phyloP scores from a whole-genome alignment of 1,140 invertebrate species.

The Drosophila athabasca region DNA sequence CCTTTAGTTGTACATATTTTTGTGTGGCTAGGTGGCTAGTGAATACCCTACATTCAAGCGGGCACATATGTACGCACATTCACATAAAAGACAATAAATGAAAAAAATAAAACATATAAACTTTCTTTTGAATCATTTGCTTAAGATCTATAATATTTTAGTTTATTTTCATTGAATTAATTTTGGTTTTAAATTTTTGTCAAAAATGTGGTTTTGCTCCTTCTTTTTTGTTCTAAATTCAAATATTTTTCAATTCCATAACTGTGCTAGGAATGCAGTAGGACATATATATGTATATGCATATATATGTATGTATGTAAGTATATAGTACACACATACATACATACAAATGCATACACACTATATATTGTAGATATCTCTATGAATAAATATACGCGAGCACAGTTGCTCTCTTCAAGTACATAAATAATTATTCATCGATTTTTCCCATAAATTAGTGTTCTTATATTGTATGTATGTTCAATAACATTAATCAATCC shows the following conservation, averaged over 20 bases:
- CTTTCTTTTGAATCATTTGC: slow-evolving; percentile 19
- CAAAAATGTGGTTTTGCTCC: slow-evolving; percentile 11
- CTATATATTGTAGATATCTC: slow-evolving; percentile 8
- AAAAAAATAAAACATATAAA: slow-evolving; percentile 1
- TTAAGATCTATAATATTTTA: slow-evolving; percentile 54
- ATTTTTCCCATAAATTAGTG: not conserved
- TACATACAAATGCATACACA: slow-evolving; percentile 4
- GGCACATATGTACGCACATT: slow-evolving; percentile 13
- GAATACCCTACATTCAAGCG: slow-evolving; percentile 46
- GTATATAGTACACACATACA: slow-evolving; percentile 25
- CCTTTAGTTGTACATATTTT: not conserved
- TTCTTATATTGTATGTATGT: not conserved
- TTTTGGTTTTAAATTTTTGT: slow-evolving; percentile 21
- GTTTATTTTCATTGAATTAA: slow-evolving; percentile 19
- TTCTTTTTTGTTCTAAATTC: slow-evolving; percentile 44
- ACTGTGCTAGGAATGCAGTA: slow-evolving; percentile 80
- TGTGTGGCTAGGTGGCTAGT: slow-evolving; percentile 27
- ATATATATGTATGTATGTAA: slow-evolving; percentile 23
- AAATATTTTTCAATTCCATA: slow-evolving; percentile 78
- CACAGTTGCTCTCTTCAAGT: not conserved
- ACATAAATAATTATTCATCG: not conserved
- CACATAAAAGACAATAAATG: not conserved
- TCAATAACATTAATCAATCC: slow-evolving; percentile 8
- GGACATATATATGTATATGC: slow-evolving; percentile 58
- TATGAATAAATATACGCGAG: slow-evolving; percentile 10